Base-by-base conservation (phyloP, 2,888 invertebrate genomes). In the Miltochrista miniata region DNA sequence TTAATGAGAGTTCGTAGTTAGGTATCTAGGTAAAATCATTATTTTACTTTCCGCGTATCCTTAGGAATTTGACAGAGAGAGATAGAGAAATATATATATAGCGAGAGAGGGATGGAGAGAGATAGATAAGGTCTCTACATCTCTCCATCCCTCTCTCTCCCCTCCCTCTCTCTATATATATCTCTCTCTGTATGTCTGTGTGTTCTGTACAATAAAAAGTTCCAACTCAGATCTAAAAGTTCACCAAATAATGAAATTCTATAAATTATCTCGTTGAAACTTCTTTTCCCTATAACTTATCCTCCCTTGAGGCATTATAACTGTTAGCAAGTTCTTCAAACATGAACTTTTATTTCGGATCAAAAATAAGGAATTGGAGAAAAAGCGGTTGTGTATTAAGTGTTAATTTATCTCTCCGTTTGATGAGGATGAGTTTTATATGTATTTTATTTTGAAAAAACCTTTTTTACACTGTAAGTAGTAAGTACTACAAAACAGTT, bases 251-350 rank as follows among this genome's bases (percentile, higher is more conserved):
- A 43, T 18, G 1, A 35, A 47, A 33, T 36, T 48, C 12, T 30
- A 5, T 18, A 48, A 42, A 40, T 48, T 30, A 24, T 13, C 24
- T 39, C 34, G 39, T 46, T 46, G 11, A 11, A 40, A 40, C 12
- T 39, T 40, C n/a, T n/a, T 11, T 46, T 31, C 37, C 15, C 12
- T 15, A 30, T 5, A 45, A 30, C 13, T 45, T 30, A 18, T 8
- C 7, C 8, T 30, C 39, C 12, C 46, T 7, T 11, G 39, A 15
- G 38, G 9, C 9, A n/a, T 9, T 9, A 24, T 34, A 60, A 34
- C n/a, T 30, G 30, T 29, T 30, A 14, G 14, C 30, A 30, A 40
- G 14, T 40, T 40, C 1, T 9, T 30, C 40, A 29, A 24, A 39
- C 12, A 24, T 39, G 7, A 36, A 39, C 40, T 13, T 40, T 30